These are phyloP conservation scores for Prinia subflava DNA, from an alignment of 2,113 vertebrate genomes.

Conservation along the genomic window DNA sequence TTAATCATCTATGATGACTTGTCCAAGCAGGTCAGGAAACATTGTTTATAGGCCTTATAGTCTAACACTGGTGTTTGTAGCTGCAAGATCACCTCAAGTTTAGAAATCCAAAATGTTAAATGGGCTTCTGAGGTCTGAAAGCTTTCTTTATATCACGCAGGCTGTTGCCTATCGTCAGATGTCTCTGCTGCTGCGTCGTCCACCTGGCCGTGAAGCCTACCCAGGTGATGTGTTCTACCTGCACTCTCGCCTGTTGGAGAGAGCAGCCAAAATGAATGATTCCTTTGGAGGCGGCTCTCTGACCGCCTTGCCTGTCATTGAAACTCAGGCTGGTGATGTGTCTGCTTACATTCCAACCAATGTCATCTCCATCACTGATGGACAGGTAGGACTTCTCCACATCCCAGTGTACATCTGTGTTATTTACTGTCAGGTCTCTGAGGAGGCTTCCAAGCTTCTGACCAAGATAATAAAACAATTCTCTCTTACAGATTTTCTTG, in stretches of 20 bases:
- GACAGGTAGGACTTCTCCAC: constrained; percentile 78
- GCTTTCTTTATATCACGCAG: constrained; percentile 50
- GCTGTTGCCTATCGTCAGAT: constrained; percentile 98
- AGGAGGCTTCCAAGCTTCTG: background rate
- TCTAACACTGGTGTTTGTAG: background rate
- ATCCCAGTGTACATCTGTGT: background rate
- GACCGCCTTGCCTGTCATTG: constrained; percentile 94
- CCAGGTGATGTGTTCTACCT: constrained; percentile 98
- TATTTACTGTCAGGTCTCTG: background rate
- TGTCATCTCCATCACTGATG: constrained; percentile 98
- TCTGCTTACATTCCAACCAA: constrained; percentile 99
- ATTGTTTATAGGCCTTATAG: background rate
- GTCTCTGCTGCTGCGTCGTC: constrained; percentile 94
- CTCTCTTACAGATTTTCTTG: constrained; percentile 87
- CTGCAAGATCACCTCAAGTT: background rate
- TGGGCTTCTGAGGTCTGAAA: background rate
- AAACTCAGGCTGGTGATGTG: constrained; percentile 96
- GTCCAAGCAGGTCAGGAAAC: constrained; percentile 89
- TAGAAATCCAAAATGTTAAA: background rate
- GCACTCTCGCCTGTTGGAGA: constrained; percentile 95
- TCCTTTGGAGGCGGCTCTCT: constrained; percentile 93
- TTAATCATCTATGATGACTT: constrained; percentile 98
- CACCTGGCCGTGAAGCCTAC: constrained; percentile 96
- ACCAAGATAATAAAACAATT: background rate
- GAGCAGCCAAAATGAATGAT: constrained; percentile 98